Base-by-base conservation (phyloP, 2,113 vertebrate species). In the Gadus chalcogrammus region DNA sequence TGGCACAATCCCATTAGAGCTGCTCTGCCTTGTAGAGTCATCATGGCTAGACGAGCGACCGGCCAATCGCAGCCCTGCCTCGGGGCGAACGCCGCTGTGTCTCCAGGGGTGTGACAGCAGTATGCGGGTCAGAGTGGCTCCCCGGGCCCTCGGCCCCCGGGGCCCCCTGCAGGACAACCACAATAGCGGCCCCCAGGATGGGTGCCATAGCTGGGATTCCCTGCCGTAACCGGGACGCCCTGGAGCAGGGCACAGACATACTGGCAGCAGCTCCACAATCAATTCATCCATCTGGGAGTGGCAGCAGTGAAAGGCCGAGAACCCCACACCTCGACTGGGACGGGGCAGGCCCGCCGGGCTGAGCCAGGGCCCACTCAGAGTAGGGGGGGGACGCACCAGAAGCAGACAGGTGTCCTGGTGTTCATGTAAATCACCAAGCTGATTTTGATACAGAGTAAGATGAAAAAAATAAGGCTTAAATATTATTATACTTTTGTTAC, bases 41-140 rank as follows among this genome's bases (percentile, higher is more conserved):
- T 83, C 83, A 75, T 68, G 59, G 66, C 66, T 24, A 28, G 20
- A 24, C 24, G 61, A 48, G 65, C 71, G 80, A 68, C 48, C 65
- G 77, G 85, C 79, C 82, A 83, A 82, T 87, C 82, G 71, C 68
- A 86, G 74, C 77, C 77, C 74, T 22, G 5, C 68, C 62, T 72
- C 24, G 64, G 59, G 71, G 76, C 76, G 82, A 84, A 71, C 64
- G 80, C 82, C 1, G 80, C 81, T 88, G 88, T 91, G 91, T 93
- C 90, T 93, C 91, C 90, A 92, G 91, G 91, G 91, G 89, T 88
- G 90, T 91, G 91, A 91, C 91, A 92, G 91, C 91, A 93, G 90
- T 93, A 93, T 93, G 91, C 91, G 89, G 89, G 91, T 90, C 87
- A 84, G 85, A 87, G 79, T 86, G 84, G 88, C 84, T 91, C 89